Evolutionary conservation across 1,140 invertebrate species (phyloP).

Genomic region (Onthophagus taurus): DNA sequence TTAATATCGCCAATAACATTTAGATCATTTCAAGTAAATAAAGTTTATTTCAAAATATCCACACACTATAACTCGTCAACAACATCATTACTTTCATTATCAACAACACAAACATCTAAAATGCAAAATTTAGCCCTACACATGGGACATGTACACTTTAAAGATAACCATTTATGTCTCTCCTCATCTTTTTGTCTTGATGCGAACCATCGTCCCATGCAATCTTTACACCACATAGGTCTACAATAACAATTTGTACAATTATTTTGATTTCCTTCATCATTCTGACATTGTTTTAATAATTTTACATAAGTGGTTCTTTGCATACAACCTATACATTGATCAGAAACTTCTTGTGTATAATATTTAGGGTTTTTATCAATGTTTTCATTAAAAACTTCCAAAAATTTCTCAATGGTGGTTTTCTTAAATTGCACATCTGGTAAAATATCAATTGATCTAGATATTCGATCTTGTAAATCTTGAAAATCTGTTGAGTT

Average conservation of each 20-base stretch:
- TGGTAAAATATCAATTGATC: constrained; percentile 62
- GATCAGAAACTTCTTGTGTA: constrained; percentile 65
- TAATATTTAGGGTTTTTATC: constrained; percentile 59
- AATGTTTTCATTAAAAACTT: constrained; percentile 70
- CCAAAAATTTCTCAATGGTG: constrained; percentile 73
- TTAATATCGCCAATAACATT: too few relatives aligned
- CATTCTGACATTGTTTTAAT: constrained; percentile 54
- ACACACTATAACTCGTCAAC: too few relatives aligned
- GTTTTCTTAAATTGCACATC: constrained; percentile 72
- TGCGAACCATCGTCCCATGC: constrained; percentile 83
- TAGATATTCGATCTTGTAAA: constrained; percentile 64
- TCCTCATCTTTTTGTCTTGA: constrained; percentile 66
- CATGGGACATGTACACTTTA: constrained; percentile 82
- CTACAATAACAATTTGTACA: constrained; percentile 60
- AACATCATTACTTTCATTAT: too few relatives aligned
- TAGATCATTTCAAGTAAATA: too few relatives aligned
- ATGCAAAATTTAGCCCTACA: constrained; percentile 80
- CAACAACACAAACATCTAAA: constrained; percentile 59
- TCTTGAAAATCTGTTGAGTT: constrained; percentile 71
- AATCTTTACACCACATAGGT: constrained; percentile 83
- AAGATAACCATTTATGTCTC: constrained; percentile 69
- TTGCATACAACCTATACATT: constrained; percentile 84
- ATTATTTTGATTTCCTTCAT: constrained; percentile 23
- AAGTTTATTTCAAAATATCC: constrained; percentile 8
- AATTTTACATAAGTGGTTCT: constrained; percentile 71